phyloP scores from a whole-genome alignment of 2,797 vertebrate species.

The Coendou prehensilis region DNA sequence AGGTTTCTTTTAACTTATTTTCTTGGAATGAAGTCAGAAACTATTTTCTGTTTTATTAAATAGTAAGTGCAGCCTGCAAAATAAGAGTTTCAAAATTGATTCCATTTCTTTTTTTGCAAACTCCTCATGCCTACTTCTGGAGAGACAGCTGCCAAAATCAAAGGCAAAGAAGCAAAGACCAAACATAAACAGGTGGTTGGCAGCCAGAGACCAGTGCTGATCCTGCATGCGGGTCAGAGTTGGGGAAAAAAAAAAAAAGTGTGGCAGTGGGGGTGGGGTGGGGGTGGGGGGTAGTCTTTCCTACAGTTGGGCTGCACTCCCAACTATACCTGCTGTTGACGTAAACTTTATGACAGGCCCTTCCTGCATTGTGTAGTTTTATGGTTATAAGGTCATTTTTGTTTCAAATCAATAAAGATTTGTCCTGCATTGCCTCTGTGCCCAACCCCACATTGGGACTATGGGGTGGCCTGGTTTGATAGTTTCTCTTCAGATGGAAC shows the following conservation, averaged over 20 bases:
- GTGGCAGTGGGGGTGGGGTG: rapidly evolving
- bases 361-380: background rate
- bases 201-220: background rate
- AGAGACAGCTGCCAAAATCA: slow-evolving; percentile 53
- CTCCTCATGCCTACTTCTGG: slow-evolving; percentile 4
- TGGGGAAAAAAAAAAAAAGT: no score
- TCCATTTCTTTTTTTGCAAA: slow-evolving; percentile 40
- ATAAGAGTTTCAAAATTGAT: slow-evolving; percentile 23
- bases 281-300: background rate
- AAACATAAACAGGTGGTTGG: slow-evolving; percentile 51
- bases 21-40: slow-evolving; percentile 38
- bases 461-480: background rate
- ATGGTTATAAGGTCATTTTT: background rate
- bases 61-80: slow-evolving; percentile 1
- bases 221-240: background rate
- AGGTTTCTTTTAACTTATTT: slow-evolving; percentile 63
- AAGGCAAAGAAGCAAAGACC: slow-evolving; percentile 27
- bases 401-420: slow-evolving; percentile 5
- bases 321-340: background rate
- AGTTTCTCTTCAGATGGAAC: background rate
- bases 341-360: background rate
- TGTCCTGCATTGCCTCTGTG: background rate
- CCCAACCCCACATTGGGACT: background rate
- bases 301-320: background rate
- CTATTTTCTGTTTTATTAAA: slow-evolving; percentile 52